A percentile compares a stretch with the other conserved stretches of the same genome.
Evolutionary conservation across 2,797 vertebrate species (phyloP).

Genomic region (Emydoidea blandingii): DNA sequence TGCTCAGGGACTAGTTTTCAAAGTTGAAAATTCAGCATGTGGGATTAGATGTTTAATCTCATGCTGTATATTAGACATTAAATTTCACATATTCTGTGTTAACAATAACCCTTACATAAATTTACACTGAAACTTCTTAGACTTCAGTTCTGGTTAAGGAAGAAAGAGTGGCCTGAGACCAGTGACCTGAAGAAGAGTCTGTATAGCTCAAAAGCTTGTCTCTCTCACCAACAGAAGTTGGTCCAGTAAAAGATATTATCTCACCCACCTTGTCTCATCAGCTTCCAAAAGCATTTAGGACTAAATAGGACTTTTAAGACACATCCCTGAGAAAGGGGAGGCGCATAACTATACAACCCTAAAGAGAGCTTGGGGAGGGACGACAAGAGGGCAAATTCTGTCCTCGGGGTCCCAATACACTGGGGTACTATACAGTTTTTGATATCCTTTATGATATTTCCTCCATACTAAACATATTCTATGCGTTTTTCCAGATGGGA

Average conservation of each 20-base stretch:
- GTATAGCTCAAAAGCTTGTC: neutral
- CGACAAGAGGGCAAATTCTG: neutral
- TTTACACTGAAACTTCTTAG: neutral
- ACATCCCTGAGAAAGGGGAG: neutral
- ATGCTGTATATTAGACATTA: neutral
- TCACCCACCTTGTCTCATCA: neutral
- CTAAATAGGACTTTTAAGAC: fast-evolving
- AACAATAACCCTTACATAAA: neutral
- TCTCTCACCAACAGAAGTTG: neutral
- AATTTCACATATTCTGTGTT: neutral
- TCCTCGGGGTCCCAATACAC: neutral
- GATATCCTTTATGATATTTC: neutral
- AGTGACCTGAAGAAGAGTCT: neutral
- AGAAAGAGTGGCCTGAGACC: neutral
- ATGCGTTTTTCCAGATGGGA: neutral
- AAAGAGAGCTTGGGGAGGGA: fast-evolving
- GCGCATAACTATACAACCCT: neutral
- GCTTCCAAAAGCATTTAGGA: neutral
- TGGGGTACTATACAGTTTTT: neutral
- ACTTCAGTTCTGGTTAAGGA: neutral
- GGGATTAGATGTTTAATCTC: neutral
- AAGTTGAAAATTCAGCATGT: neutral
- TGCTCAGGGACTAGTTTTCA: neutral
- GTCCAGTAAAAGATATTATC: neutral
- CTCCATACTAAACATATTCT: neutral